Percentiles rank a stretch among this genome's conserved stretches.
Conservation (phyloP, 2,888 invertebrate species). For the Drosophila sordidula region DNA sequence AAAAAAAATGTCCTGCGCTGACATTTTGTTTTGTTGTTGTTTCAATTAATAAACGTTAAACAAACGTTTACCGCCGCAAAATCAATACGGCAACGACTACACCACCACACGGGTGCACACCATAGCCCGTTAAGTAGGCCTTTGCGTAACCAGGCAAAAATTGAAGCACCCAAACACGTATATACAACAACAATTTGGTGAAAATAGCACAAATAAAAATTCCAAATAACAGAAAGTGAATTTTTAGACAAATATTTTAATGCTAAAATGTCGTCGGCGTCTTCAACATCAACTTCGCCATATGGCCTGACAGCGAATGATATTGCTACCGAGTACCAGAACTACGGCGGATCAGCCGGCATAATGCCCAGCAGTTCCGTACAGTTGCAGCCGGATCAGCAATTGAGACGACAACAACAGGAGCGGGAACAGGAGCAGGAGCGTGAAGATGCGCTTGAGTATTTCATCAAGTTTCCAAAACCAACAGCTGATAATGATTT, state of each 20-base stretch:
- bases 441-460: constrained; percentile 86
- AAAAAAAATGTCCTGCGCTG: constrained; percentile 22
- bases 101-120: not conserved
- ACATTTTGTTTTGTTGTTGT: constrained; percentile 8
- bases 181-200: constrained; percentile 1
- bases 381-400: constrained; percentile 12
- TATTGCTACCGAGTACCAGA: constrained; percentile 43
- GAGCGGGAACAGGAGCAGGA: constrained; percentile 34
- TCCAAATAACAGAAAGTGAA: constrained; percentile 18
- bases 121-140: constrained; percentile 50
- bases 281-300: constrained; percentile 50
- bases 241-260: constrained; percentile 28
- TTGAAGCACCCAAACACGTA: constrained; percentile 4
- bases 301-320: constrained; percentile 55
- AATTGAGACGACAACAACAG: constrained; percentile 3
- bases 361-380: constrained; percentile 23
- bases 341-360: constrained; percentile 42
- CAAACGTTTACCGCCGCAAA: constrained; percentile 39
- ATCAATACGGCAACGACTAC: constrained; percentile 43
- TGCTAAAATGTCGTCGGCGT: constrained; percentile 58
- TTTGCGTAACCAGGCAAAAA: constrained; percentile 61
- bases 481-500: constrained; percentile 85
- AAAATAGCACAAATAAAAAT: constrained; percentile 21
- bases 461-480: constrained; percentile 88
- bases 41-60: constrained; percentile 31